phyloP scores from a whole-genome alignment of 2,113 vertebrate species.

The Sorex fumeus region DNA sequence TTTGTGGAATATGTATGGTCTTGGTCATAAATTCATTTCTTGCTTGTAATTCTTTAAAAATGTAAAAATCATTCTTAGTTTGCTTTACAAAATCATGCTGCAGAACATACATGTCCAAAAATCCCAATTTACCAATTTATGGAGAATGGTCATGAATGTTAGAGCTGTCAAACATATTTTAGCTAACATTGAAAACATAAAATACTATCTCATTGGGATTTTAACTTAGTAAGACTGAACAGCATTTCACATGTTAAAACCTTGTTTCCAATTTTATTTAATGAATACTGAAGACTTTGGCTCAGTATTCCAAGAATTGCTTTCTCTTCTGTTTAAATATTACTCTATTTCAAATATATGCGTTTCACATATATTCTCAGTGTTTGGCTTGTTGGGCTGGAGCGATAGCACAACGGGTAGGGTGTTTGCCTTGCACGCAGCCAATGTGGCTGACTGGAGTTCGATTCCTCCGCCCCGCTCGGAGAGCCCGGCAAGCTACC shows the following conservation, averaged over 20 bases:
- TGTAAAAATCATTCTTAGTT: constrained; percentile 1
- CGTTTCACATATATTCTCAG: background rate
- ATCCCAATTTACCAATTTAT: background rate
- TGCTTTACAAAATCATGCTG: background rate
- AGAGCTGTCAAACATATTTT: constrained; percentile 39
- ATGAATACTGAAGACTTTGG: constrained; percentile 20
- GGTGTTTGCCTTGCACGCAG: no score
- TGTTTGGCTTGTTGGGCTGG: background rate
- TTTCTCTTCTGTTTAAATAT: constrained; percentile 29
- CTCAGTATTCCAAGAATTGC: constrained; percentile 49
- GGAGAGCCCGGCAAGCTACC: no score
- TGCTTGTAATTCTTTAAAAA: background rate
- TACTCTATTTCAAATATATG: constrained; percentile 13
- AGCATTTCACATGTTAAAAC: constrained; percentile 27
- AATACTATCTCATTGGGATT: constrained; percentile 22
- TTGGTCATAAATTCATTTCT: background rate
- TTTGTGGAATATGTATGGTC: background rate
- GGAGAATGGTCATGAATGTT: constrained; percentile 15
- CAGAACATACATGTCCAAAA: background rate
- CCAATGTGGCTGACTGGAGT: no score
- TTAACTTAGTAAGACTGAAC: constrained; percentile 45
- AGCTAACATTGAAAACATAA: background rate
- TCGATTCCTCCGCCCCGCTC: no score
- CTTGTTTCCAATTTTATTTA: constrained; percentile 28
- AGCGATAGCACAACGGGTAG: no score